A percentile compares a stretch with the other conserved stretches of the same genome.
Conservation (phyloP, 1,140 invertebrate species). For the Macrostomum lignano region DNA sequence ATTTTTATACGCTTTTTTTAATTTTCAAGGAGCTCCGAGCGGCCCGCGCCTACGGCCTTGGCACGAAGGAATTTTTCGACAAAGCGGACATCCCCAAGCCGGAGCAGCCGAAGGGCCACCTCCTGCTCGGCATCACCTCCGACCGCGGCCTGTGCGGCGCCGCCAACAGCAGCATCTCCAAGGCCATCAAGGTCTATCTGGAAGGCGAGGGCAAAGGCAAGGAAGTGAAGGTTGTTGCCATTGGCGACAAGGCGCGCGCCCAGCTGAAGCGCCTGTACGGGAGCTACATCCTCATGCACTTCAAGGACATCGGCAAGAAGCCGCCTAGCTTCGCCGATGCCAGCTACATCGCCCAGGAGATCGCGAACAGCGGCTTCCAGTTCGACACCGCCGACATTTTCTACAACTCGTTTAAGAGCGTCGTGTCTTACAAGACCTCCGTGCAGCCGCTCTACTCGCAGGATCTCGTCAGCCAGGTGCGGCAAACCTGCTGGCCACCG, state of each 20-base stretch:
- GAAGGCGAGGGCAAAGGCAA: slow-evolving; percentile 16
- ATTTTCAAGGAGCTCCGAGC: too few species aligned
- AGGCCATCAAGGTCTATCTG: slow-evolving; percentile 31
- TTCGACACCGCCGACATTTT: slow-evolving; percentile 7
- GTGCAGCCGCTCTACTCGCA: slow-evolving; percentile 48
- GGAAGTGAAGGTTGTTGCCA: slow-evolving; percentile 55
- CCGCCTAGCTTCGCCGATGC: slow-evolving; percentile 77
- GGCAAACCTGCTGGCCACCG: too few species aligned
- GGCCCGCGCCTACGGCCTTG: too few species aligned
- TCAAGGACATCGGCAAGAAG: slow-evolving; percentile 45
- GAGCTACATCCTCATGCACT: slow-evolving; percentile 46
- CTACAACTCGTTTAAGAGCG: slow-evolving; percentile 33
- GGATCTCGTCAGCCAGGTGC: too few species aligned
- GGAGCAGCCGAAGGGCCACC: slow-evolving; percentile 35
- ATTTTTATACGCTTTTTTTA: too few species aligned
- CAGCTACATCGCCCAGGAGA: slow-evolving; percentile 44
- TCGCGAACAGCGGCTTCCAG: slow-evolving; percentile 52
- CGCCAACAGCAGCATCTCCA: slow-evolving; percentile 62
- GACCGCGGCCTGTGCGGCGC: slow-evolving; percentile 86
- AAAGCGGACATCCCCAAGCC: too few species aligned
- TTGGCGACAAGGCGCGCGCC: slow-evolving; percentile 70
- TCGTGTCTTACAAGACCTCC: slow-evolving; percentile 59
- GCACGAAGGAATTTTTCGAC: too few species aligned
- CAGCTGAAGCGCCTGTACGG: slow-evolving; percentile 48
- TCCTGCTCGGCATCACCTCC: slow-evolving; percentile 72